Base-by-base conservation (phyloP, 2,113 vertebrate species). In the Dasyprocta punctata region DNA sequence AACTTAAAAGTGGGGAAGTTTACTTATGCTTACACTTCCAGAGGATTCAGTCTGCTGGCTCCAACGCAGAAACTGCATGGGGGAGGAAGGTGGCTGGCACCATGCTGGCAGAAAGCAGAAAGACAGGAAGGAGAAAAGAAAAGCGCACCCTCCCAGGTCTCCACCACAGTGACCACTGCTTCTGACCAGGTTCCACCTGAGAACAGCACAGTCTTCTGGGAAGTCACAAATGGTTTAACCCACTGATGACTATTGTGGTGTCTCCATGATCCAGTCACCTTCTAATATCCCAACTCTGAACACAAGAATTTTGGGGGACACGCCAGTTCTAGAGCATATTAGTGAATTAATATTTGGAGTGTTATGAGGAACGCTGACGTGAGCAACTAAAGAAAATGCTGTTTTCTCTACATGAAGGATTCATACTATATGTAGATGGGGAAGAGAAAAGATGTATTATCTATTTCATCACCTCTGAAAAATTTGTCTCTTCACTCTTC, bases 401-500 rank as follows among this genome's bases (percentile, higher is more conserved):
- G 14, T 44, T 54, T 81, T 71, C 22, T 80, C 30, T 63, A 10
- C 7, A 63, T 36, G 36, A 4, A 73, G 41, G 54, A 49, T 49
- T 49, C 47, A 49, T 8, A 49, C 47, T 49, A 49, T 49, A 49
- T 49, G 47, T 8, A 75, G 49, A 82, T 11, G 8, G 24, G 12
- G 17, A 87, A 92, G 56, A 56, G 33, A 86, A 83, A 84, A 61
- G 12, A 60, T 33, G 10, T 60, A 49, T 54, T n/a, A 13, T 26
- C 81, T 65, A 71, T 88, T n/a, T n/a, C n/a, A 78, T 95, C 38
- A 67, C 69, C 88, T 94, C 24, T 86, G 33, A 49, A 95, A 93
- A 87, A 26, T 80, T 58, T 84, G 41, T 67, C 6, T 12, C 12
- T 86, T 93, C 26, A 47, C 19, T n/a, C 69, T 90, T 91, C n/a